Conservation (phyloP, 2,888 invertebrate species). For the Drosophila recens region DNA sequence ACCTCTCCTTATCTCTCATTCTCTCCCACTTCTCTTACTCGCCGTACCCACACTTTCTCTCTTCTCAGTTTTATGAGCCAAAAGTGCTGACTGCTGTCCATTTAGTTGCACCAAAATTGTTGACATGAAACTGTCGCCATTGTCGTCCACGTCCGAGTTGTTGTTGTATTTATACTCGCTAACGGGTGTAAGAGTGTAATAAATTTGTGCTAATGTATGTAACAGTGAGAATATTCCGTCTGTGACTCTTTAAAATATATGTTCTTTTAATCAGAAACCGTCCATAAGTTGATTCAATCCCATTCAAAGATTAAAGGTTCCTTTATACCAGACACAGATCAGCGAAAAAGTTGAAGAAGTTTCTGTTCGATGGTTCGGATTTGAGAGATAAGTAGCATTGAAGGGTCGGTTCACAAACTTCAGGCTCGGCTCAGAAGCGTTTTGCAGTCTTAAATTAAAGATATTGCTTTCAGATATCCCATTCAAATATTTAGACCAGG, state of each 20-base stretch:
- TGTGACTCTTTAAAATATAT: not conserved
- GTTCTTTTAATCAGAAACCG: too few species aligned
- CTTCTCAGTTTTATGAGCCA: slow-evolving; percentile 64
- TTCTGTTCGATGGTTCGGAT: too few species aligned
- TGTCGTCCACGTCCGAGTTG: slow-evolving; percentile 38
- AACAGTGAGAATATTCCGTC: not conserved
- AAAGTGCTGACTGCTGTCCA: slow-evolving; percentile 77
- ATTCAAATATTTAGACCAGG: too few species aligned
- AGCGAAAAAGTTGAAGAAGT: too few species aligned
- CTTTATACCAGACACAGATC: too few species aligned
- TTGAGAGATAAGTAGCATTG: too few species aligned
- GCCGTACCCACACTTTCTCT: not conserved
- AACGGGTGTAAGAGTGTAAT: not conserved
- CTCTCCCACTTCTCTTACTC: not conserved
- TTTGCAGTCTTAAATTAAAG: too few species aligned
- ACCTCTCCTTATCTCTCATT: not conserved
- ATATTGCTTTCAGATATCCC: too few species aligned
- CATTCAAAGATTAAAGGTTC: too few species aligned
- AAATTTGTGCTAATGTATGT: not conserved
- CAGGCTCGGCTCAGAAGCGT: too few species aligned
- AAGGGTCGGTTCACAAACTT: too few species aligned
- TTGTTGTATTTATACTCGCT: slow-evolving; percentile 7
- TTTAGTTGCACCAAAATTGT: slow-evolving; percentile 66
- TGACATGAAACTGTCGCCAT: slow-evolving; percentile 76
- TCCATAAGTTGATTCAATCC: too few species aligned